Evolutionary conservation across 2,888 invertebrate species (phyloP).

Genomic region (Creontiades dilutus): DNA sequence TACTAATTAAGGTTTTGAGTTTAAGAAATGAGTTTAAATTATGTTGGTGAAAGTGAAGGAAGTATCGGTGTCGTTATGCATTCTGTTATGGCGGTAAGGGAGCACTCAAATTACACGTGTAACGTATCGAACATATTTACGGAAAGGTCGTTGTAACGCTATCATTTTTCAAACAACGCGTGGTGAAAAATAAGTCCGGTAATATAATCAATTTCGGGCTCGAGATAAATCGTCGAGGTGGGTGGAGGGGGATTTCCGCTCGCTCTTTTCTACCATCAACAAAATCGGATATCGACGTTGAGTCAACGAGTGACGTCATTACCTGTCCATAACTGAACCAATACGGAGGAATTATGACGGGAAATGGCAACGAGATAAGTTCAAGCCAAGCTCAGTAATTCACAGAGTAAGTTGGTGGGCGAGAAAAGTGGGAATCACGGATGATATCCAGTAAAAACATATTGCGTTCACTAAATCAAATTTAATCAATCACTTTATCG

Average conservation of each 20-base stretch:
- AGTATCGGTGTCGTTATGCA: no score
- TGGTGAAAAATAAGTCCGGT: not conserved
- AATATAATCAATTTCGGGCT: not conserved
- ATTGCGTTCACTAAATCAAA: no score
- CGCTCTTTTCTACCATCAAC: not conserved
- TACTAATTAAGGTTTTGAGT: no score
- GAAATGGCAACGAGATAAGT: no score
- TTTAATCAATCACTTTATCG: no score
- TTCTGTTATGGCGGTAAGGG: not conserved
- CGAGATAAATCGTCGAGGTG: no score
- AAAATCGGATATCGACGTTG: not conserved
- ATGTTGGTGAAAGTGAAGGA: no score
- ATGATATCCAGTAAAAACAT: no score
- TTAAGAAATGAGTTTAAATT: no score
- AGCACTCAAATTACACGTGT: not conserved
- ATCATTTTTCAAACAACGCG: slow-evolving; percentile 22
- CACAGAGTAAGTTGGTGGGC: no score
- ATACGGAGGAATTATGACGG: not conserved
- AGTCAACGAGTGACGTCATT: not conserved
- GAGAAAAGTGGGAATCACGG: no score
- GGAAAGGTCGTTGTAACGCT: slow-evolving; percentile 4
- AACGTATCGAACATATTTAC: not conserved
- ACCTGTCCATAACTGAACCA: not conserved
- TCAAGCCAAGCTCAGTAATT: no score
- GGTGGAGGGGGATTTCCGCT: not conserved